These are phyloP conservation scores for Delia radicum DNA, from an alignment of 1,140 invertebrate species.

Conservation along the genomic window DNA sequence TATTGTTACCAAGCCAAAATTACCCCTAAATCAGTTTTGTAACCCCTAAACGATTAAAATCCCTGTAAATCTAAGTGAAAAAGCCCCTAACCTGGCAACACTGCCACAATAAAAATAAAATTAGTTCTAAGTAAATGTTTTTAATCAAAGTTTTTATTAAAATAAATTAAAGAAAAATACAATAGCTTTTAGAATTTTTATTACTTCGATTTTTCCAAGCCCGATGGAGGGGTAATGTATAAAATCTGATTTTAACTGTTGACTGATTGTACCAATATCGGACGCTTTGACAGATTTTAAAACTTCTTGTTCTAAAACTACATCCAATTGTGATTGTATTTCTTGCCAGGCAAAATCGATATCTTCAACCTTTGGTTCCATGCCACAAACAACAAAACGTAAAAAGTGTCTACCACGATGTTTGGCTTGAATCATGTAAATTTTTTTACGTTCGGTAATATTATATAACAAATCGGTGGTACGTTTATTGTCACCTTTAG, in stretches of 20 bases:
- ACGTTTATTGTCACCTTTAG: constrained; percentile 73
- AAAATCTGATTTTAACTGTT: constrained; percentile 21
- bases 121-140: too few relatives aligned
- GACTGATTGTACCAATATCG: background rate
- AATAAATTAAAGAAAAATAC: background rate
- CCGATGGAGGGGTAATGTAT: background rate
- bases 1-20: too few relatives aligned
- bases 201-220: background rate
- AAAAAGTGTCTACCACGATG: constrained; percentile 71
- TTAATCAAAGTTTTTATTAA: background rate
- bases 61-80: too few relatives aligned
- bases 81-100: too few relatives aligned
- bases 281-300: background rate
- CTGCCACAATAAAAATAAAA: too few relatives aligned
- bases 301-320: constrained; percentile 17
- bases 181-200: too few relatives aligned
- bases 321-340: constrained; percentile 63
- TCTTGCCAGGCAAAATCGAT: constrained; percentile 82
- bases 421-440: constrained; percentile 81
- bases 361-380: constrained; percentile 68
- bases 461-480: constrained; percentile 75
- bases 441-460: constrained; percentile 74
- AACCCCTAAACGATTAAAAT: too few relatives aligned
- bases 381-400: constrained; percentile 81
- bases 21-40: too few relatives aligned